These are phyloP conservation scores for Temnothorax nylanderi DNA, from an alignment of 1,140 invertebrate species.

Conservation along the genomic window DNA sequence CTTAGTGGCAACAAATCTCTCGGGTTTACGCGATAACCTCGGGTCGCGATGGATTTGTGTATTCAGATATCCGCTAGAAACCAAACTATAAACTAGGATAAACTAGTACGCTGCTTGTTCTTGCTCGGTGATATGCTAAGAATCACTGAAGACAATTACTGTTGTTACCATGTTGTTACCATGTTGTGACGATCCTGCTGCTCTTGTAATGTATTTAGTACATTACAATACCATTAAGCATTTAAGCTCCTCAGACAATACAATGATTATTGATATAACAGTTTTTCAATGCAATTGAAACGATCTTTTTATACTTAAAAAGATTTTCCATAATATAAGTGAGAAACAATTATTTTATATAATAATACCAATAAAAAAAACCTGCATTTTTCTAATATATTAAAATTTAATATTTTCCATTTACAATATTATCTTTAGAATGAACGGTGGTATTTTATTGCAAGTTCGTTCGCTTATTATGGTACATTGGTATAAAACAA, in stretches of 20 bases:
- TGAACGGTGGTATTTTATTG: not conserved
- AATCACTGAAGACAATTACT: not conserved
- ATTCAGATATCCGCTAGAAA: conserved; percentile 48
- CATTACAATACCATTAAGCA: not conserved
- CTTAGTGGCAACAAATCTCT: conserved; percentile 52
- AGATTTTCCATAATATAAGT: not conserved
- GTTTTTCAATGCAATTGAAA: not conserved
- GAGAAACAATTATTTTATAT: not conserved
- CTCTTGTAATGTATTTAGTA: not conserved
- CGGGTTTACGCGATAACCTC: conserved; percentile 37
- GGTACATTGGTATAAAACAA: not conserved
- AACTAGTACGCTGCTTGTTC: conserved; percentile 46
- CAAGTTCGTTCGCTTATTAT: conserved; percentile 36
- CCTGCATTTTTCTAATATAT: not conserved
- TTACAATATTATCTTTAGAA: conserved; percentile 9
- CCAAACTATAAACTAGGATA: conserved; percentile 56
- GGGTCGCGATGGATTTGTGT: conserved; percentile 21
- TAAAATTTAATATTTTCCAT: not conserved
- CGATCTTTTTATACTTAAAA: not conserved
- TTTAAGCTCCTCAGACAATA: not conserved
- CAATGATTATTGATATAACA: not conserved
- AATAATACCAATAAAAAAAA: not conserved
- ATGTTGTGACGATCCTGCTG: not conserved
- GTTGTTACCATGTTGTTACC: not conserved
- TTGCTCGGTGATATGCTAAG: not conserved